These are phyloP conservation scores for Beroe forskalii DNA, from an alignment of 37 sponge, comb jelly and placozoan species.

Conservation along the genomic window DNA sequence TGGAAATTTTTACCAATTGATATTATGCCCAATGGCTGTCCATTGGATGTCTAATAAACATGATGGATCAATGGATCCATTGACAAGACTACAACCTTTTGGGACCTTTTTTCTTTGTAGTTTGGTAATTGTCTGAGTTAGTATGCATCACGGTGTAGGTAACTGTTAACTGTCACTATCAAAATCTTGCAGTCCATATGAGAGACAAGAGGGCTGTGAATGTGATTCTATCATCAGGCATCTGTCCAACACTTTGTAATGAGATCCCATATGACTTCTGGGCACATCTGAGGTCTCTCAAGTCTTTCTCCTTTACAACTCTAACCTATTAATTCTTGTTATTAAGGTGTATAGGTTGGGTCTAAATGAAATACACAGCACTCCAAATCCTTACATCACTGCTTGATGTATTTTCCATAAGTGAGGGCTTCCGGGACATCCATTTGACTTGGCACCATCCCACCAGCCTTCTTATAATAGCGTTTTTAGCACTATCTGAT, in stretches of 20 bases:
- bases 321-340: background rate
- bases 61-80: no score
- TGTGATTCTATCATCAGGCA: background rate
- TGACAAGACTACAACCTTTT: no score
- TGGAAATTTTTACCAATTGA: no score
- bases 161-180: no score
- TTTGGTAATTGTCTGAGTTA: no score
- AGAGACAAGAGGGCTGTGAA: background rate
- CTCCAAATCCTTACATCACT: constrained; percentile 18
- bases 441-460: constrained; percentile 19
- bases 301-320: constrained; percentile 8
- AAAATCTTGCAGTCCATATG: background rate
- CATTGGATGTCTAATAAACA: no score
- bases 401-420: background rate
- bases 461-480: constrained; percentile 33
- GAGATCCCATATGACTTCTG: constrained; percentile 40
- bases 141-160: no score
- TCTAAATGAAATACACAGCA: constrained; percentile 1
- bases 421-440: constrained; percentile 18
- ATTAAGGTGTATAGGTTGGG: background rate
- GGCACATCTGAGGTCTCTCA: constrained; percentile 4
- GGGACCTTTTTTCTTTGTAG: no score
- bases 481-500: background rate
- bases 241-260: constrained; percentile 55
- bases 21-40: no score